A percentile compares a stretch with the other conserved stretches of the same genome.
Conservation (phyloP, 1,140 invertebrate genomes). For the Leguminivora glycinivorella region DNA sequence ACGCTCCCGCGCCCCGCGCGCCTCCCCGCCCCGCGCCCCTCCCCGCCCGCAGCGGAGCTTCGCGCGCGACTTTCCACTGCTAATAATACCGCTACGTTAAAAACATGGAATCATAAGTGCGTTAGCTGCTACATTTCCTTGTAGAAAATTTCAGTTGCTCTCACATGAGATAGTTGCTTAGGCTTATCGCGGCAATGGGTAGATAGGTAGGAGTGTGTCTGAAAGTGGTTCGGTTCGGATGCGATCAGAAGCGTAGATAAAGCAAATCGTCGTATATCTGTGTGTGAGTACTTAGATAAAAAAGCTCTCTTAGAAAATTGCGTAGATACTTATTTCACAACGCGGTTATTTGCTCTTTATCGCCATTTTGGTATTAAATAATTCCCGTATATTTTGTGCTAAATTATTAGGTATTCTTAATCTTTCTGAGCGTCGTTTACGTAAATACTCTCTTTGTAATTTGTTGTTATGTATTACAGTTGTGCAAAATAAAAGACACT, state of each 20-base stretch:
- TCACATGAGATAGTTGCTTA: neutral
- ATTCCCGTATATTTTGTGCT: neutral
- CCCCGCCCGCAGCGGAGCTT: slow-evolving; percentile 38
- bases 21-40: slow-evolving; percentile 21
- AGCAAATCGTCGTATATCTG: slow-evolving; percentile 1
- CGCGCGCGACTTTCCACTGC: slow-evolving; percentile 41
- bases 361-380: neutral
- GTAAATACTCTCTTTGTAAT: too few species aligned
- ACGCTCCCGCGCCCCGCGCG: slow-evolving; percentile 38
- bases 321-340: neutral
- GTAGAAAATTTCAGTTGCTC: slow-evolving; percentile 38
- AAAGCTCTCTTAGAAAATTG: slow-evolving; percentile 1
- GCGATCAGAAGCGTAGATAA: slow-evolving; percentile 10
- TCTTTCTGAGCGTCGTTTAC: neutral
- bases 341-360: neutral
- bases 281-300: slow-evolving; percentile 26
- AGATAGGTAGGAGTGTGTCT: slow-evolving; percentile 11
- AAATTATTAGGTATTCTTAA: neutral
- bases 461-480: too few species aligned
- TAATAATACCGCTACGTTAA: slow-evolving; percentile 75
- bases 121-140: slow-evolving; percentile 70
- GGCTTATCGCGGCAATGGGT: neutral
- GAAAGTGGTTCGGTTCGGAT: slow-evolving; percentile 19
- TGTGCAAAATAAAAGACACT: too few species aligned
- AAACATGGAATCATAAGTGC: slow-evolving; percentile 77